A percentile compares a stretch with the other conserved stretches of the same genome.
phyloP scores from a whole-genome alignment of 92 coral and sea anemone genomes.

The Zoanthus sociatus region DNA sequence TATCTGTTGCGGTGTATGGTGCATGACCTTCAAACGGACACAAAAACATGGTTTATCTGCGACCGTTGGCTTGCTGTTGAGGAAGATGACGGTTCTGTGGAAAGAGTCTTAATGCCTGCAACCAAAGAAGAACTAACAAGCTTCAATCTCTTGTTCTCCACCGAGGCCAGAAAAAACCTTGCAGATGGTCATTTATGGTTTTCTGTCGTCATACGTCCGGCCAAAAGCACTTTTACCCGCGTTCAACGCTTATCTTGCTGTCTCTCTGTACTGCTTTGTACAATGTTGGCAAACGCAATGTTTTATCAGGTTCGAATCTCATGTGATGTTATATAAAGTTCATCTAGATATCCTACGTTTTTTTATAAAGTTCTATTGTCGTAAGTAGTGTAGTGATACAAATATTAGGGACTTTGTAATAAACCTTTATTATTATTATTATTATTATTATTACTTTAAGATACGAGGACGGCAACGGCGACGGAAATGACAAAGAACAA shows the following conservation, averaged over 20 bases:
- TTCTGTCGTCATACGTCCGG: conserved; percentile 90
- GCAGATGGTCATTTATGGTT: conserved; percentile 97
- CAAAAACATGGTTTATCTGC: conserved; percentile 95
- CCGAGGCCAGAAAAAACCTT: conserved; percentile 93
- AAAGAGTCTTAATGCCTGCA: conserved; percentile 80
- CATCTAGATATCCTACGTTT: too few species aligned
- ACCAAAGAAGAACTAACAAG: conserved; percentile 88
- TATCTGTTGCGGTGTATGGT: conserved; percentile 81
- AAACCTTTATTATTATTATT: too few species aligned
- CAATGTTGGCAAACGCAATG: conserved; percentile 99
- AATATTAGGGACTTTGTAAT: too few species aligned
- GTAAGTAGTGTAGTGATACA: too few species aligned
- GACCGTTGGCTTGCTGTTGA: conserved; percentile 99
- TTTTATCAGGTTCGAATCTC: conserved; percentile 66
- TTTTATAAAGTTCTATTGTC: too few species aligned
- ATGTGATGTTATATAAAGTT: too few species aligned
- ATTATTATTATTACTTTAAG: too few species aligned
- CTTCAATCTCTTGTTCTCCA: conserved; percentile 93
- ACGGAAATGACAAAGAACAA: too few species aligned
- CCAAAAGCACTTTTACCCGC: conserved; percentile 94
- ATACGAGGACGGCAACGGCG: too few species aligned
- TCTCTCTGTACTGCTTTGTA: conserved; percentile 81
- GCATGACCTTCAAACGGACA: conserved; percentile 89
- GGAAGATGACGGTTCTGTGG: conserved; percentile 90
- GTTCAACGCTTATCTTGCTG: conserved; percentile 96